Evolutionary conservation across 2,797 vertebrate genomes (phyloP).

Genomic region (Sciurus vulgaris): DNA sequence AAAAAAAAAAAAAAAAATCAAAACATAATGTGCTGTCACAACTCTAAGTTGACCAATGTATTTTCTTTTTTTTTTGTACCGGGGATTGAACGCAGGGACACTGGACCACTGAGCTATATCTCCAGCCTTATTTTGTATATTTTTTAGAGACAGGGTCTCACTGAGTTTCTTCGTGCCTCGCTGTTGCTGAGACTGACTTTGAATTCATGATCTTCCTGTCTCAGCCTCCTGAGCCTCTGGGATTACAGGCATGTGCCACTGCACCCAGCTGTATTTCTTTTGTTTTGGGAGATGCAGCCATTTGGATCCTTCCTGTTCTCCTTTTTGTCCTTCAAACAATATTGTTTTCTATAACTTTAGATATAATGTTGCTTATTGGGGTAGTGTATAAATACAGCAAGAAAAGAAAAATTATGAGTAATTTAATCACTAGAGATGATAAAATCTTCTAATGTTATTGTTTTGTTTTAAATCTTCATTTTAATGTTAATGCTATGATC

Average conservation of each 20-base stretch:
- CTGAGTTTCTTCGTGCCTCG: no score
- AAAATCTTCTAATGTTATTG: not conserved
- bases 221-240: no score
- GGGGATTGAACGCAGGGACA: no score
- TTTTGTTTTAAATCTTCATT: constrained; percentile 24
- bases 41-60: not conserved
- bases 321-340: not conserved
- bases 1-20: not conserved
- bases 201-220: no score
- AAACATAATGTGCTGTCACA: not conserved
- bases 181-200: no score
- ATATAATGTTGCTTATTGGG: not conserved
- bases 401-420: not conserved
- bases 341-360: not conserved
- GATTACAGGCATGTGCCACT: no score
- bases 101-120: no score
- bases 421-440: not conserved
- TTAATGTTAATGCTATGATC: not conserved
- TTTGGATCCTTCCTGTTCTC: not conserved
- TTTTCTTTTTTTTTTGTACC: no score
- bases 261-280: not conserved
- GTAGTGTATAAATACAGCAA: not conserved
- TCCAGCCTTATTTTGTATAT: no score
- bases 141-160: no score
- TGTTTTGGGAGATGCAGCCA: not conserved